Evolutionary conservation across 1,140 invertebrate species (phyloP).

Genomic region (Cydia splendana): DNA sequence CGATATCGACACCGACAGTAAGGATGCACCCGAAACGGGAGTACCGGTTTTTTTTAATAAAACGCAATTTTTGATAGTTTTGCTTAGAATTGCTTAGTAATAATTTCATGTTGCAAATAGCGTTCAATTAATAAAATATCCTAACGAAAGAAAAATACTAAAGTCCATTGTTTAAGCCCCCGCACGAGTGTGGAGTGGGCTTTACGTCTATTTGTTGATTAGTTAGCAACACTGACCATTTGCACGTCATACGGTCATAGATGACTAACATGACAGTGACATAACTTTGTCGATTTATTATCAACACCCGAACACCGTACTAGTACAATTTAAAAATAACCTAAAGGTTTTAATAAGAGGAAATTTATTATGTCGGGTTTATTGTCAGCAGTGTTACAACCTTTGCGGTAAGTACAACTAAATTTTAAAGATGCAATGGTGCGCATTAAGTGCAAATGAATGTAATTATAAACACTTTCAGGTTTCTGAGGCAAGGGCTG

Average conservation of each 20-base stretch:
- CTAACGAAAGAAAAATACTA: too few relatives aligned
- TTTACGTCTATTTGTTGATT: neutral
- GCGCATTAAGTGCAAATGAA: neutral
- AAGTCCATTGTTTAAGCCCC: too few relatives aligned
- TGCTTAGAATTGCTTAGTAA: neutral
- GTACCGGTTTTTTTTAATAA: neutral
- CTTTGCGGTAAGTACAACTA: constrained; percentile 51
- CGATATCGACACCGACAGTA: constrained; percentile 36
- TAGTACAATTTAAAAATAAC: neutral
- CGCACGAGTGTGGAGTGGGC: too few relatives aligned
- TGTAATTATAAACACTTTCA: constrained; percentile 41
- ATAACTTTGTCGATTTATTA: neutral
- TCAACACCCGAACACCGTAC: too few relatives aligned
- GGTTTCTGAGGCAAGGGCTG: constrained; percentile 49
- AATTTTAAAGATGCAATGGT: neutral
- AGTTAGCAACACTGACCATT: neutral
- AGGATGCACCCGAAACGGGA: neutral
- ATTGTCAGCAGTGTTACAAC: constrained; percentile 58
- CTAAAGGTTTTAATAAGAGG: neutral
- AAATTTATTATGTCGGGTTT: constrained; percentile 54
- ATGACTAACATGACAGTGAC: constrained; percentile 3
- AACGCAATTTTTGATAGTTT: neutral
- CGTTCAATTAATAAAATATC: too few relatives aligned
- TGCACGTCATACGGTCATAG: neutral
- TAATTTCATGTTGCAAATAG: neutral